phyloP scores from a whole-genome alignment of 2,797 vertebrate genomes.

The Gallirallus australis region DNA sequence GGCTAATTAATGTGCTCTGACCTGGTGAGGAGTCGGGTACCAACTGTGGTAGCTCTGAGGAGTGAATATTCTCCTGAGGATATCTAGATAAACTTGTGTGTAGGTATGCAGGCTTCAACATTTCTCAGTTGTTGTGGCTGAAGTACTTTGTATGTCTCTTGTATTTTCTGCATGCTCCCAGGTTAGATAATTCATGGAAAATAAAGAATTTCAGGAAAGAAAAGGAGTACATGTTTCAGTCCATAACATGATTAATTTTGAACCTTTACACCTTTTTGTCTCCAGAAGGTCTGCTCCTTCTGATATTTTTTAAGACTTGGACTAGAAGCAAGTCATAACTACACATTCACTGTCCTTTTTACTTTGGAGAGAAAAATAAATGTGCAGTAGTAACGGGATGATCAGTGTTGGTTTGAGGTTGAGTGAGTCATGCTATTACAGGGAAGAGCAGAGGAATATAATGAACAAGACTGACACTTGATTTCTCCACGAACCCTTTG shows the following conservation, averaged over 20 bases:
- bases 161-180: background rate
- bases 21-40: fast-evolving
- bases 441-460: background rate
- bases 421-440: background rate
- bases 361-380: background rate
- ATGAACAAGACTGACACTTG: background rate
- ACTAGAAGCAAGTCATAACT: background rate
- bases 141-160: background rate
- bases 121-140: background rate
- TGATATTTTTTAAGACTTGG: background rate
- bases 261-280: background rate
- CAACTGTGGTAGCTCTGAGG: background rate
- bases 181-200: background rate
- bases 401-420: background rate
- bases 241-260: background rate
- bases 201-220: background rate
- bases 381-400: background rate
- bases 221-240: background rate
- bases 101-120: background rate
- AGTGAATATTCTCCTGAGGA: background rate
- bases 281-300: background rate
- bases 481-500: background rate
- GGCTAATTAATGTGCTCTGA: background rate
- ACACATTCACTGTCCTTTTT: background rate
- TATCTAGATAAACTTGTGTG: background rate